Evolutionary conservation across 2,797 vertebrate species (phyloP).

Genomic region (Enteromius treurensis): DNA sequence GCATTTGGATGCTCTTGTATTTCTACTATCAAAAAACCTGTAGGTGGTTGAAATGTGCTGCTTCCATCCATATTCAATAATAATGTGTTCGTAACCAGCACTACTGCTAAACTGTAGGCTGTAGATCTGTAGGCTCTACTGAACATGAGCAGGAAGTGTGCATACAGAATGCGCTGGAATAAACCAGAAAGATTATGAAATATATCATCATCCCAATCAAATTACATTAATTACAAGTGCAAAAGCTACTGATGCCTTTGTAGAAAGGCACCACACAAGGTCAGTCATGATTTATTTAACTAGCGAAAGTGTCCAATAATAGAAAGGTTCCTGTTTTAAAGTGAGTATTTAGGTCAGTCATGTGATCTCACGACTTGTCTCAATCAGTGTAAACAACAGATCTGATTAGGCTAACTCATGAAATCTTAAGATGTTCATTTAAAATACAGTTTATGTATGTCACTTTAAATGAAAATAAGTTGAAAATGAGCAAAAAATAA

Average conservation of each 20-base stretch:
- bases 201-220: background rate
- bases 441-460: background rate
- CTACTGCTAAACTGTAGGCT: too few relatives aligned
- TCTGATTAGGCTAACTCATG: background rate
- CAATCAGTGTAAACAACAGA: background rate
- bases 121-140: background rate
- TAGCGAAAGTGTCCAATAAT: background rate
- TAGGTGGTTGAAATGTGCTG: constrained; percentile 10
- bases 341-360: background rate
- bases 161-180: background rate
- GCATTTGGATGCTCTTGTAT: background rate
- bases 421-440: background rate
- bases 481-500: background rate
- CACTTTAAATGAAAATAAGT: background rate
- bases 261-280: background rate
- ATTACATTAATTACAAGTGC: background rate
- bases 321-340: background rate
- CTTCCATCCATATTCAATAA: background rate
- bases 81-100: background rate
- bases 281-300: background rate
- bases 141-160: background rate
- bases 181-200: background rate
- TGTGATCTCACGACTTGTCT: background rate
- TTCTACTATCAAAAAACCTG: background rate
- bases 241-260: background rate